Conservation (phyloP, 2,888 invertebrate genomes). For the Agrochola lychnidis region DNA sequence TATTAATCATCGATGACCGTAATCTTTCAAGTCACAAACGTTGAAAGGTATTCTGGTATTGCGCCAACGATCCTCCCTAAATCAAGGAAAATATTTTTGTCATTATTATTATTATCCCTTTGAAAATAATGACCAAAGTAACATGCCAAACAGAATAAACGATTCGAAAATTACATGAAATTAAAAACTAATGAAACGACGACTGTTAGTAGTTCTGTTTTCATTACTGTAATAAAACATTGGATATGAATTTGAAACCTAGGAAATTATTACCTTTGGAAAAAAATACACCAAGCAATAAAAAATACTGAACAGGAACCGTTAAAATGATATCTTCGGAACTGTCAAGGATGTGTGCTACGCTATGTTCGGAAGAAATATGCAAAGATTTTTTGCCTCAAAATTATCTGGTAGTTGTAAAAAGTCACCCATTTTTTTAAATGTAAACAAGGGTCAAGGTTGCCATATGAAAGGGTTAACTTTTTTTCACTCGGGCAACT, state of each 20-base stretch:
- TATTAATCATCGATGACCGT: slow-evolving; percentile 67
- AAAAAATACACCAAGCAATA: slow-evolving; percentile 30
- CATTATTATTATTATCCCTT: slow-evolving; percentile 31
- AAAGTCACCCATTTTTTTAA: slow-evolving; percentile 47
- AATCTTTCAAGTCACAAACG: slow-evolving; percentile 78
- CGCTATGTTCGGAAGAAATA: slow-evolving; percentile 4
- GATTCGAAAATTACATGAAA: slow-evolving; percentile 22
- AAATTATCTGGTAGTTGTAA: slow-evolving; percentile 29
- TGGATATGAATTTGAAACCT: not conserved
- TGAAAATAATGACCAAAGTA: not conserved
- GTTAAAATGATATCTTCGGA: slow-evolving; percentile 28
- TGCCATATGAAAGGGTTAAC: slow-evolving; percentile 74
- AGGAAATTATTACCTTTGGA: slow-evolving; percentile 23
- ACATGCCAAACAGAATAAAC: slow-evolving; percentile 18
- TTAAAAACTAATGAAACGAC: slow-evolving; percentile 22
- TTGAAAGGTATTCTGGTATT: slow-evolving; percentile 82
- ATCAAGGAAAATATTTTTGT: slow-evolving; percentile 73
- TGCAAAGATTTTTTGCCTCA: slow-evolving; percentile 17
- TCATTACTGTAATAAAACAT: slow-evolving; percentile 47
- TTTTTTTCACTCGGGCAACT: slow-evolving; percentile 60
- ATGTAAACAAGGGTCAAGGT: slow-evolving; percentile 70
- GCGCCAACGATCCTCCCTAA: slow-evolving; percentile 88
- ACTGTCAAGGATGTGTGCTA: slow-evolving; percentile 5
- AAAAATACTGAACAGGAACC: slow-evolving; percentile 11
- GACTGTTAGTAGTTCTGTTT: slow-evolving; percentile 42